phyloP scores from a whole-genome alignment of 2,113 vertebrate species.

The Esox niger region DNA sequence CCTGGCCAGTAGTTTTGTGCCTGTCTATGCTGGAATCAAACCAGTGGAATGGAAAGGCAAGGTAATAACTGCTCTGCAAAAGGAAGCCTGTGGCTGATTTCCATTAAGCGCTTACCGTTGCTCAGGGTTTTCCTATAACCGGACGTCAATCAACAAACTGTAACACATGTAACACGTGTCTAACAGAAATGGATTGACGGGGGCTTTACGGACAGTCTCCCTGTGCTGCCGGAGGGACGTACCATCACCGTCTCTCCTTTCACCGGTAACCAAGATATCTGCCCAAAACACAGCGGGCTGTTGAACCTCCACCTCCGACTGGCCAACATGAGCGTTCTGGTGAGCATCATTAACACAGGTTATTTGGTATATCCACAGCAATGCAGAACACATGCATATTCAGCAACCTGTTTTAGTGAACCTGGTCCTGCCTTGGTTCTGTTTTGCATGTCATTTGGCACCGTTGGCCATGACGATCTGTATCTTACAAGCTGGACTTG shows the following conservation, averaged over 20 bases:
- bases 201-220: constrained; percentile 85
- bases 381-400: too few species aligned
- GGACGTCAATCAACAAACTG: not conserved
- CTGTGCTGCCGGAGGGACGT: constrained; percentile 77
- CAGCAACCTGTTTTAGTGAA: too few species aligned
- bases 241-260: constrained; percentile 89
- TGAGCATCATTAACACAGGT: constrained; percentile 59
- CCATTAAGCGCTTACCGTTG: not conserved
- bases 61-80: constrained; percentile 79
- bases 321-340: constrained; percentile 80
- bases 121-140: not conserved
- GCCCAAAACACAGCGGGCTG: constrained; percentile 73
- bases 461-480: too few species aligned
- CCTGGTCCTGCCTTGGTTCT: too few species aligned
- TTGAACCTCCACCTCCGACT: constrained; percentile 66
- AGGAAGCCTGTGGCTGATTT: not conserved
- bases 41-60: constrained; percentile 85
- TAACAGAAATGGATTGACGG: constrained; percentile 88
- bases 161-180: not conserved
- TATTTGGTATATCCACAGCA: not conserved
- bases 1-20: constrained; percentile 88
- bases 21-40: constrained; percentile 81
- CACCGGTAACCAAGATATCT: constrained; percentile 79
- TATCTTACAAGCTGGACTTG: too few species aligned
- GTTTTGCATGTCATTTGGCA: too few species aligned